Evolutionary conservation across 2,888 invertebrate genomes (phyloP).

Genomic region (Lepetodrilus schrolli): DNA sequence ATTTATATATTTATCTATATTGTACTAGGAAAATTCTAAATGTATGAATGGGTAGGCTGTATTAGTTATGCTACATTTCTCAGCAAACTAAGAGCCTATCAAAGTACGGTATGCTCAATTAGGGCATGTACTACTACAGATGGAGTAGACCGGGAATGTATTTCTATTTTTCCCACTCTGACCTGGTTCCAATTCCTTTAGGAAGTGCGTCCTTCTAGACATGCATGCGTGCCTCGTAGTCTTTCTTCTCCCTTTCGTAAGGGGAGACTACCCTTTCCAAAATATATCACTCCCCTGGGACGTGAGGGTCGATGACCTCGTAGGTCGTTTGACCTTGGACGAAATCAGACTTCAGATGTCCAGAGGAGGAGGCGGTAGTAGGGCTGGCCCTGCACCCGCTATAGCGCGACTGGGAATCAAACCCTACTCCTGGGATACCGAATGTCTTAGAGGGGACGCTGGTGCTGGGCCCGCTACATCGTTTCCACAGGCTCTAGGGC

Average conservation of each 20-base stretch:
- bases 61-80: no score
- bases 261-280: constrained; percentile 61
- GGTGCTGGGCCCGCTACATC: constrained; percentile 68
- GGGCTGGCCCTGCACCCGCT: constrained; percentile 64
- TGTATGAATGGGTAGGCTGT: no score
- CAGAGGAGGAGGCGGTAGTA: constrained; percentile 53
- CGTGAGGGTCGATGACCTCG: constrained; percentile 67
- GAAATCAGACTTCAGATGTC: constrained; percentile 65
- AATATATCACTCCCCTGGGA: constrained; percentile 68
- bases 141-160: no score
- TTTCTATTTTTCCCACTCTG: no score
- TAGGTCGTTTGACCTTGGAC: constrained; percentile 60
- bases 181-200: no score
- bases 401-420: constrained; percentile 64
- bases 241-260: neutral
- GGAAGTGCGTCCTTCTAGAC: no score
- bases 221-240: neutral
- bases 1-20: no score
- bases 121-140: no score
- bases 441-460: constrained; percentile 70
- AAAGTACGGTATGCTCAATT: no score
- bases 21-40: no score
- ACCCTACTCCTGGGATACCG: constrained; percentile 70
- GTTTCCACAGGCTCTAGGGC: constrained; percentile 71
- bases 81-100: no score